Evolutionary conservation across 2,113 vertebrate genomes (phyloP).

Genomic region (Paradoxurus hermaphroditus): DNA sequence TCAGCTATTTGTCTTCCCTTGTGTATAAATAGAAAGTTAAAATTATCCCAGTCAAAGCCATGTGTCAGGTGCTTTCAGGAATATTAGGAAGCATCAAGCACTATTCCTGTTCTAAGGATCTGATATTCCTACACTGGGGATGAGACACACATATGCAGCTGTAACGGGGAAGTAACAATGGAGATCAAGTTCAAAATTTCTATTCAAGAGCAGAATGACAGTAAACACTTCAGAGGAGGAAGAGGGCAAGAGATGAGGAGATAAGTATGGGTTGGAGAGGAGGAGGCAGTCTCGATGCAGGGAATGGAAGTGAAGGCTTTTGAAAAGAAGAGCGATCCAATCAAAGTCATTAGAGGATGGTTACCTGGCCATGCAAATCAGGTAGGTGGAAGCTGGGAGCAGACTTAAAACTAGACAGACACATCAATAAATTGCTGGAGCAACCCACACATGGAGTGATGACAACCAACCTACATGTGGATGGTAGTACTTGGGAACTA

Average conservation of each 20-base stretch:
- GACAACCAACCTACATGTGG: background rate
- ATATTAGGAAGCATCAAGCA: background rate
- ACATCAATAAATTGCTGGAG: background rate
- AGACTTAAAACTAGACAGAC: background rate
- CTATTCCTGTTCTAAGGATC: background rate
- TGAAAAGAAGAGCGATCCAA: background rate
- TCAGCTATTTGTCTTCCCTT: background rate
- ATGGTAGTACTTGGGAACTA: background rate
- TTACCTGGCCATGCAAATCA: background rate
- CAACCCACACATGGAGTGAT: background rate
- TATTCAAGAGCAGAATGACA: background rate
- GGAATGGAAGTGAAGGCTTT: background rate
- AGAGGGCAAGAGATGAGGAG: background rate
- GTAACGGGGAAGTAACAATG: background rate
- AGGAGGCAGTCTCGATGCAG: background rate
- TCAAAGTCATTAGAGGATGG: background rate
- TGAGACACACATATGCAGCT: background rate
- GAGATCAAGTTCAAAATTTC: background rate
- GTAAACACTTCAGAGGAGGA: background rate
- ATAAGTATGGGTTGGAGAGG: background rate
- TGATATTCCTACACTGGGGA: background rate
- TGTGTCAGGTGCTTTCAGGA: background rate
- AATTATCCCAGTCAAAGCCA: background rate
- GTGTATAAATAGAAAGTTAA: background rate
- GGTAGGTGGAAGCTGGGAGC: background rate